Conservation (phyloP, 1,140 invertebrate species). For the Drosophila bipectinata region DNA sequence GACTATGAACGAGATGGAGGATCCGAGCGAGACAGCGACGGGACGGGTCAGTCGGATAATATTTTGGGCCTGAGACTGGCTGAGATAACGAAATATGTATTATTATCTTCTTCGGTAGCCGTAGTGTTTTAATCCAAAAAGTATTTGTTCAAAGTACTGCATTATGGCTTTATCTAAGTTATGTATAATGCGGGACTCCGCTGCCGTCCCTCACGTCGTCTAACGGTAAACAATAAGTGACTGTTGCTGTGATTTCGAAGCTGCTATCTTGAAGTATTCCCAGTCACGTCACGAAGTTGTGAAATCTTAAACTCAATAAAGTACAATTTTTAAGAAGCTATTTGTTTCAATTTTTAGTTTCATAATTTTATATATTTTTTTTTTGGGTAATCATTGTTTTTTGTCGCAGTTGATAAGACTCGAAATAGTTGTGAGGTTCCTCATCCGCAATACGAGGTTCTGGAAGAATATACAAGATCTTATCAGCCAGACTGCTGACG, state of each 20-base stretch:
- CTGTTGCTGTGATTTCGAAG: not conserved
- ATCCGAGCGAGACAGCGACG: not conserved
- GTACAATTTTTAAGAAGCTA: no score
- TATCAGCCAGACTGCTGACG: slow-evolving; percentile 1
- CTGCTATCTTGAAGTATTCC: not conserved
- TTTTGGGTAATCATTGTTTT: not conserved
- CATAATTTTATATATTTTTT: no score
- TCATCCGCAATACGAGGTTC: slow-evolving; percentile 38
- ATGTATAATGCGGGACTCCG: slow-evolving; percentile 23
- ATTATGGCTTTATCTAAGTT: slow-evolving; percentile 49
- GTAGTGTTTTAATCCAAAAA: not conserved
- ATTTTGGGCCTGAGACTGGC: slow-evolving; percentile 3
- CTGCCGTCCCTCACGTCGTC: slow-evolving; percentile 35
- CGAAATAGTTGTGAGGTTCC: slow-evolving; percentile 16
- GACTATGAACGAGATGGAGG: not conserved
- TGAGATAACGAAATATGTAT: not conserved
- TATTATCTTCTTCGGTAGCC: not conserved
- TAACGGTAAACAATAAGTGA: slow-evolving; percentile 33
- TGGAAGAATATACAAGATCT: slow-evolving; percentile 16
- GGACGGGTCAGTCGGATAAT: not conserved
- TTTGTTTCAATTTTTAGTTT: not conserved
- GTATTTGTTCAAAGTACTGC: slow-evolving; percentile 58
- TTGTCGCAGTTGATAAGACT: slow-evolving; percentile 27
- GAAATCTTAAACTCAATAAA: no score
- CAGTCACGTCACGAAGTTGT: no score